Percentiles rank a stretch among this genome's conserved stretches.
Evolutionary conservation across 1,140 invertebrate species (phyloP).

Genomic region (Polypedilum pembai): DNA sequence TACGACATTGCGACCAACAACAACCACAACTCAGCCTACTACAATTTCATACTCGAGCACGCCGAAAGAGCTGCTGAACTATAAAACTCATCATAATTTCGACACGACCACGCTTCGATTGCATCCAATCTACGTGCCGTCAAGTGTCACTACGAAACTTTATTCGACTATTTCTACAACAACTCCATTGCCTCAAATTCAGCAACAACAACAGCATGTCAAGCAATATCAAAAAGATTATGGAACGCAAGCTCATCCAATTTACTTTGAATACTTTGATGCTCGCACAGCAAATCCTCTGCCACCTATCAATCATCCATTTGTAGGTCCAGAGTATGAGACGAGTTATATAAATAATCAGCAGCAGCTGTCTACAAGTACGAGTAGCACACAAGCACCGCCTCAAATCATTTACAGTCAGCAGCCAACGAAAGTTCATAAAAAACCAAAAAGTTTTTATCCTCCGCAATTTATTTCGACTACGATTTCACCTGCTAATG

Average conservation of each 20-base stretch:
- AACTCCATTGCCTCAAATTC: conserved; percentile 35
- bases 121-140: conserved; percentile 28
- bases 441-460: conserved; percentile 32
- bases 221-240: conserved; percentile 32
- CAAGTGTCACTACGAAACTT: conserved; percentile 24
- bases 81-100: conserved; percentile 32
- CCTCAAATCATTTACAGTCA: background rate
- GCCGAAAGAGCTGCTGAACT: conserved; percentile 29
- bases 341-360: background rate
- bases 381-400: background rate
- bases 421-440: background rate
- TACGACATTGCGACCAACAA: conserved; percentile 29
- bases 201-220: conserved; percentile 37
- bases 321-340: background rate
- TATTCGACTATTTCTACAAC: conserved; percentile 31
- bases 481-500: conserved; percentile 30
- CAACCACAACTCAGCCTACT: conserved; percentile 31
- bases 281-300: conserved; percentile 33
- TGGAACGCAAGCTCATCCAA: conserved; percentile 40
- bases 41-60: conserved; percentile 31
- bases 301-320: background rate
- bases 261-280: conserved; percentile 43
- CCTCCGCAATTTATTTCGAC: conserved; percentile 29
- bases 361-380: background rate
- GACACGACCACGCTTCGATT: conserved; percentile 30